These are phyloP conservation scores for Allolobophora icterica DNA, from an alignment of 2,888 invertebrate species.

Conservation along the genomic window DNA sequence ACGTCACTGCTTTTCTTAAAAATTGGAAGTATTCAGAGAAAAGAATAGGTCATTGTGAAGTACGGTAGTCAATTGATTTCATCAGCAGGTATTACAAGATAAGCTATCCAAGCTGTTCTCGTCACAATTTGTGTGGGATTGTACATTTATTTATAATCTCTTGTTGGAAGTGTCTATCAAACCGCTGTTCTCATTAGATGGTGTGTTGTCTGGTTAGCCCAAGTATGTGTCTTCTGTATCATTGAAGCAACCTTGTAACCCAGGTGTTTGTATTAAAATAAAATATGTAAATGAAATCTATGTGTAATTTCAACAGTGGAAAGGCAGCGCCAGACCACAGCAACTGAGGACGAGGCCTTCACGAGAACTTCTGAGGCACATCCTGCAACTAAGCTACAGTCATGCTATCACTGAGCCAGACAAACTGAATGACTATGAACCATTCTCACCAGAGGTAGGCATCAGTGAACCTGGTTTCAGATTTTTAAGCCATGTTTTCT, in stretches of 20 bases:
- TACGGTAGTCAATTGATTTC: neutral
- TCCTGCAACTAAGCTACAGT: slow-evolving; percentile 90
- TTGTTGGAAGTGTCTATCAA: neutral
- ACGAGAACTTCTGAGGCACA: slow-evolving; percentile 86
- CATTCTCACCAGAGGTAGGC: slow-evolving; percentile 91
- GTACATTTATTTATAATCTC: neutral
- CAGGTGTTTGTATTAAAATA: neutral
- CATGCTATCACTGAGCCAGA: slow-evolving; percentile 96
- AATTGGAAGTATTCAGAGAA: neutral
- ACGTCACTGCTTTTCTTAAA: neutral
- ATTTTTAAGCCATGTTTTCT: neutral
- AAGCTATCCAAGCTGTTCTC: neutral
- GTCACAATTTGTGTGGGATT: neutral
- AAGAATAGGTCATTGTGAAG: neutral
- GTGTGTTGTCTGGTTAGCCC: neutral
- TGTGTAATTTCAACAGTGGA: slow-evolving; percentile 75
- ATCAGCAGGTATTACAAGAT: neutral
- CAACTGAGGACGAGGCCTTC: slow-evolving; percentile 79
- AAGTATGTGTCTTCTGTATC: neutral
- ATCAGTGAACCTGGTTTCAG: neutral
- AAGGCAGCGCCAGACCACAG: slow-evolving; percentile 83
- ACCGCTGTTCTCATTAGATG: neutral
- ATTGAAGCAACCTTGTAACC: neutral
- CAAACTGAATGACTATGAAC: slow-evolving; percentile 96
- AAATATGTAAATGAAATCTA: neutral